Conservation (phyloP, 2,113 vertebrate genomes). For the Dissostichus mawsoni region DNA sequence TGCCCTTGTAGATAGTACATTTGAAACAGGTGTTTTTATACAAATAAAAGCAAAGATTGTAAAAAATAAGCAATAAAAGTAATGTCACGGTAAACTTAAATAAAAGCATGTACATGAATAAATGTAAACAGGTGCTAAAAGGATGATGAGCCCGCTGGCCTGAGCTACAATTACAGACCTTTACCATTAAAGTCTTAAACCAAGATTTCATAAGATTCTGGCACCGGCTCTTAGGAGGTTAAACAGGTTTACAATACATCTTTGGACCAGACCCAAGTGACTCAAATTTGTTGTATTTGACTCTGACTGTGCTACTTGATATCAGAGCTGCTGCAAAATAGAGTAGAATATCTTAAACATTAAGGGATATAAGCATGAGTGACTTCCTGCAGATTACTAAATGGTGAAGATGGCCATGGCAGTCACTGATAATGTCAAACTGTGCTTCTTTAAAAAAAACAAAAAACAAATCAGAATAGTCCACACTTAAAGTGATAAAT, state of each 20-base stretch:
- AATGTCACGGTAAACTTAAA: not conserved
- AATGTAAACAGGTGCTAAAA: constrained; percentile 9
- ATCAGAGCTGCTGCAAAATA: constrained; percentile 26
- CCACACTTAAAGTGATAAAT: constrained; percentile 65
- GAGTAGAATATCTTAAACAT: constrained; percentile 16
- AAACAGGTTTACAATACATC: constrained; percentile 20
- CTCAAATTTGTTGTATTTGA: constrained; percentile 2
- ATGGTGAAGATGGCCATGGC: constrained; percentile 39
- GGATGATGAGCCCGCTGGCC: constrained; percentile 1
- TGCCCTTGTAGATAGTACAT: too few relatives aligned
- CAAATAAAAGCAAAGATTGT: constrained; percentile 10
- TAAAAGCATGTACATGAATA: constrained; percentile 5
- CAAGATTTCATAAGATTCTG: constrained; percentile 14
- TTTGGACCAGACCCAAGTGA: not conserved
- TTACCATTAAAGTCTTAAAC: constrained; percentile 23
- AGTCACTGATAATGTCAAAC: constrained; percentile 50
- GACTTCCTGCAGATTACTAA: constrained; percentile 38
- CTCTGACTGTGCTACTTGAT: not conserved
- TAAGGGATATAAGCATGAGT: constrained; percentile 14
- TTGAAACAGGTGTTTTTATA: too few relatives aligned
- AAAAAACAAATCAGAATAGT: constrained; percentile 45
- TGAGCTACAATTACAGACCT: not conserved
- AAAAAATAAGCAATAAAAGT: constrained; percentile 10
- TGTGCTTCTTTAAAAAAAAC: constrained; percentile 16
- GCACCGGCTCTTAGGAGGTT: constrained; percentile 15